These are phyloP conservation scores for Cataglyphis hispanica DNA, from an alignment of 1,140 invertebrate genomes.

Conservation along the genomic window DNA sequence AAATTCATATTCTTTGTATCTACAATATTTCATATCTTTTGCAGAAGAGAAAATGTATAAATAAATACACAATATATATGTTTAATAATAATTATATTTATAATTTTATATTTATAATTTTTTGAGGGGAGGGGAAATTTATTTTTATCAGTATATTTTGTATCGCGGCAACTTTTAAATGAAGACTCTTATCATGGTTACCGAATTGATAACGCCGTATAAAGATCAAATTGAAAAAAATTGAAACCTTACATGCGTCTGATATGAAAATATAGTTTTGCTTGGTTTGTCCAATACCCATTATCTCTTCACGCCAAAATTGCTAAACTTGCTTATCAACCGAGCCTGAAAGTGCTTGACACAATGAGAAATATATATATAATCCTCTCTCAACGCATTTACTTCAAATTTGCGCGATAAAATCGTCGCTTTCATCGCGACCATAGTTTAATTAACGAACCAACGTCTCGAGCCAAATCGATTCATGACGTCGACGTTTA, in stretches of 20 bases:
- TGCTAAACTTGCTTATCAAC: conserved; percentile 14
- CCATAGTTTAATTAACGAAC: too few species aligned
- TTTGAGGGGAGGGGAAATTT: too few species aligned
- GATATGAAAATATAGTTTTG: background rate
- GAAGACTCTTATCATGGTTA: background rate
- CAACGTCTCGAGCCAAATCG: too few species aligned
- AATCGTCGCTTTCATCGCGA: background rate
- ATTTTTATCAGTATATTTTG: background rate
- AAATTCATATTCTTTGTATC: background rate
- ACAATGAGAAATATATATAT: background rate
- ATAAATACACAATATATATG: background rate
- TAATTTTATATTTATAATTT: too few species aligned
- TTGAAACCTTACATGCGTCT: background rate
- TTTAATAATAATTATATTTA: background rate
- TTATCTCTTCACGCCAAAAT: conserved; percentile 17
- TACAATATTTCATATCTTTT: too few species aligned
- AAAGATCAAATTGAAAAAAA: background rate
- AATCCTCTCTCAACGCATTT: too few species aligned
- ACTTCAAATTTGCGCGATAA: conserved; percentile 9
- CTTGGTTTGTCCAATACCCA: conserved; percentile 2
- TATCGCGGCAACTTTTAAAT: background rate
- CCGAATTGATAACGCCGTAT: background rate
- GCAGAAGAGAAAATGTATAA: background rate
- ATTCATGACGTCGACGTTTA: background rate
- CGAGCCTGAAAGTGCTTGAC: background rate